These are phyloP conservation scores for Gastrophysa polygoni DNA, from an alignment of 2,888 invertebrate species.

Conservation along the genomic window DNA sequence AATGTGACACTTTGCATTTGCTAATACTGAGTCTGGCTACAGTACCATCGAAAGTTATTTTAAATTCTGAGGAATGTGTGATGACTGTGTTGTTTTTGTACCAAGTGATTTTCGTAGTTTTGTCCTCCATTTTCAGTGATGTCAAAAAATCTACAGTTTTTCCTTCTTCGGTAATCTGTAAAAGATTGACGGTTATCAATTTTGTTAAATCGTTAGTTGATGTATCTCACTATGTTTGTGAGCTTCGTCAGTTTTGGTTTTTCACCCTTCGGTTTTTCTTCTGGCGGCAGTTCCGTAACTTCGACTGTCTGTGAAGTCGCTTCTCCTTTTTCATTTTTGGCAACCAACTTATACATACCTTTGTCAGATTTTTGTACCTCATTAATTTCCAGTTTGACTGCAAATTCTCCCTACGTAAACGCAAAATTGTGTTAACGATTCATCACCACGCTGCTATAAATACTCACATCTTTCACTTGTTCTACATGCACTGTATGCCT, in stretches of 20 bases:
- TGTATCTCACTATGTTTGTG: constrained; percentile 70
- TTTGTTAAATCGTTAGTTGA: neutral
- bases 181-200: constrained; percentile 33
- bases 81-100: constrained; percentile 81
- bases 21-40: constrained; percentile 80
- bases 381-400: constrained; percentile 88
- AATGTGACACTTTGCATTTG: constrained; percentile 73
- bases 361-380: constrained; percentile 81
- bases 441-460: neutral
- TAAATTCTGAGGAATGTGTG: constrained; percentile 76
- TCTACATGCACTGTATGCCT: constrained; percentile 79
- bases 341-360: constrained; percentile 87
- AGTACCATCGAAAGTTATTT: constrained; percentile 83
- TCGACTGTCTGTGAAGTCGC: constrained; percentile 88
- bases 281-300: constrained; percentile 80
- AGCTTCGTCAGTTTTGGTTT: constrained; percentile 82
- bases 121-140: constrained; percentile 75
- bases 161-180: constrained; percentile 70
- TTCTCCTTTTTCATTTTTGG: constrained; percentile 92
- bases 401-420: constrained; percentile 77
- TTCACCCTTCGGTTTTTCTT: constrained; percentile 75
- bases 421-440: neutral
- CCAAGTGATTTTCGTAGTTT: constrained; percentile 83
- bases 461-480: constrained; percentile 75
- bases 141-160: constrained; percentile 81